Conservation (phyloP, 1,140 invertebrate species). For the Bicyclus anynana region DNA sequence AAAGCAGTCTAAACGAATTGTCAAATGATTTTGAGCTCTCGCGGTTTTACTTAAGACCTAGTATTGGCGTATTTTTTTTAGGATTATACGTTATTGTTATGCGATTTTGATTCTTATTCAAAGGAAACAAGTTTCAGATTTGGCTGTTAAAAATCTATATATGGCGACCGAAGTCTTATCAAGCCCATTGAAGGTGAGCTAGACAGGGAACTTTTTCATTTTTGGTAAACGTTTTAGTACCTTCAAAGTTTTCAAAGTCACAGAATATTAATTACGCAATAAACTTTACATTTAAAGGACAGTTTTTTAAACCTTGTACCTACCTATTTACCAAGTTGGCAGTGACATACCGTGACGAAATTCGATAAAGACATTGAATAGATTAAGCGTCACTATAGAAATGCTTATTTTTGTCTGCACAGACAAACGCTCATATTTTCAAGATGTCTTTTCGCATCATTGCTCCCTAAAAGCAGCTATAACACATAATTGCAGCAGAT, state of each 20-base stretch:
- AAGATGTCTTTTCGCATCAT: too few relatives aligned
- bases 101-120: constrained; percentile 28
- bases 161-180: constrained; percentile 45
- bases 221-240: constrained; percentile 32
- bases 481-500: neutral
- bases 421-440: too few relatives aligned
- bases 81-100: constrained; percentile 23
- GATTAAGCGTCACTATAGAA: too few relatives aligned
- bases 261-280: constrained; percentile 11
- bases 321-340: too few relatives aligned
- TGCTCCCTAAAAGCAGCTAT: too few relatives aligned
- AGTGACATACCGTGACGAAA: too few relatives aligned
- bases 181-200: constrained; percentile 56
- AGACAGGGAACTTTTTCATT: constrained; percentile 51
- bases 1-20: constrained; percentile 25
- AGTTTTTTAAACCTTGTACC: neutral
- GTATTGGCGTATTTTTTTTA: constrained; percentile 15
- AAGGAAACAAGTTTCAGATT: constrained; percentile 26
- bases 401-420: too few relatives aligned
- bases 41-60: constrained; percentile 5
- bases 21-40: constrained; percentile 45
- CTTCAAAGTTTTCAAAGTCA: constrained; percentile 28
- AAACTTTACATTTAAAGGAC: neutral
- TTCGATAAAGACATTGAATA: too few relatives aligned
- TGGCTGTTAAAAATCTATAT: constrained; percentile 13